Evolutionary conservation across 2,797 vertebrate species (phyloP).

Genomic region (Channa striata): DNA sequence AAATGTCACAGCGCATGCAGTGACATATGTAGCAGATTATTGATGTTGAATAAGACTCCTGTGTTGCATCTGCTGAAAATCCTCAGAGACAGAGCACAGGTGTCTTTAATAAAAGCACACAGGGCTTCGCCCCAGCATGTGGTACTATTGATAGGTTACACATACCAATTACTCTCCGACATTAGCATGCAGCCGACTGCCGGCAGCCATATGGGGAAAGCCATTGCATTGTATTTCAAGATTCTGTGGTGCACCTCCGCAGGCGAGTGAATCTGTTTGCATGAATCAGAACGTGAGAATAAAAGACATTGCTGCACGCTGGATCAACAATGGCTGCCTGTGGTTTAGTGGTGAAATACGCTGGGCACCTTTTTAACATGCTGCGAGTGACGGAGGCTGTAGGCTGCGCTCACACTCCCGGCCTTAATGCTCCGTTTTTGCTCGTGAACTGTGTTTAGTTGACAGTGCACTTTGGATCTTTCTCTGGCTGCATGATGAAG

Average conservation of each 20-base stretch:
- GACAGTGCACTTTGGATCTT: no score
- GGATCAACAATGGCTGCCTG: neutral
- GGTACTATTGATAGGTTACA: constrained; percentile 6
- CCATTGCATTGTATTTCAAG: constrained; percentile 17
- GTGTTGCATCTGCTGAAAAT: neutral
- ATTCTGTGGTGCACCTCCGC: constrained; percentile 5
- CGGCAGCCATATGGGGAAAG: constrained; percentile 18
- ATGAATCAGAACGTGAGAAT: neutral
- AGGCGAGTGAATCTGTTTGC: constrained; percentile 22
- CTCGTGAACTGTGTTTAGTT: no score
- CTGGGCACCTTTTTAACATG: no score
- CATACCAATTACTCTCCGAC: constrained; percentile 12
- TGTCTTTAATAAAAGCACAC: constrained; percentile 11
- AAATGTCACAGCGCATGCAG: neutral
- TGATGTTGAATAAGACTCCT: neutral
- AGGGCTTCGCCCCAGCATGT: neutral
- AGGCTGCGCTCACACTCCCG: no score
- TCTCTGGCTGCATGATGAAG: no score
- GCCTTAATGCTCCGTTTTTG: no score
- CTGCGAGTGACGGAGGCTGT: no score
- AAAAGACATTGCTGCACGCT: neutral
- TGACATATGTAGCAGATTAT: neutral
- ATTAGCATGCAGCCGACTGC: constrained; percentile 30
- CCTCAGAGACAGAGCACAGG: neutral
- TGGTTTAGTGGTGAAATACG: neutral